These are phyloP conservation scores for Napeogenes sylphis DNA, from an alignment of 2,888 invertebrate species.

Conservation along the genomic window DNA sequence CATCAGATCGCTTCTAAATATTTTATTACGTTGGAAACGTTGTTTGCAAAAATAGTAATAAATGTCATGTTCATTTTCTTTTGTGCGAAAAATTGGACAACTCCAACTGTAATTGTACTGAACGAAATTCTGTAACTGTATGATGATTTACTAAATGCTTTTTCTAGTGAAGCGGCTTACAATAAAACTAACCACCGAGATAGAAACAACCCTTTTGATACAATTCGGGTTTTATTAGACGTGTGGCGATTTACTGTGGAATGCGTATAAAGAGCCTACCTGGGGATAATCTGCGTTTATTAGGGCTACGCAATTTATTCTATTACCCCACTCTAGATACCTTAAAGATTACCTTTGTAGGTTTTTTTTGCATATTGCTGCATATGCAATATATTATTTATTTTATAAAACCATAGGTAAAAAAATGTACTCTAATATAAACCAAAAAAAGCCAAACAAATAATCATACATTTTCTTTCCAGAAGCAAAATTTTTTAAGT, in stretches of 20 bases:
- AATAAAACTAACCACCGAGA: slow-evolving; percentile 9
- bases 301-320: too few species aligned
- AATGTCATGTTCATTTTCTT: slow-evolving; percentile 12
- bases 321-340: too few species aligned
- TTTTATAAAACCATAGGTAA: too few species aligned
- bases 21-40: neutral
- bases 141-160: neutral
- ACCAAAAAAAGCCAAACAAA: too few species aligned
- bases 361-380: too few species aligned
- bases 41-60: neutral
- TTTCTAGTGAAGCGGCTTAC: neutral
- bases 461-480: too few species aligned
- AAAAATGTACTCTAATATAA: too few species aligned
- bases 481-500: too few species aligned
- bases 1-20: slow-evolving; percentile 5
- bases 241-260: slow-evolving; percentile 33
- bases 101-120: slow-evolving; percentile 3
- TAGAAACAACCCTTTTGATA: slow-evolving; percentile 11
- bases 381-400: too few species aligned
- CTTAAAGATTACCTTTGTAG: too few species aligned
- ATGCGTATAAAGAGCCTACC: slow-evolving; percentile 26
- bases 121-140: neutral
- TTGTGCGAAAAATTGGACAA: neutral
- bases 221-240: slow-evolving; percentile 36
- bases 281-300: slow-evolving; percentile 18